Evolutionary conservation across 2,113 vertebrate genomes (phyloP).

Genomic region (Chunga burmeisteri): DNA sequence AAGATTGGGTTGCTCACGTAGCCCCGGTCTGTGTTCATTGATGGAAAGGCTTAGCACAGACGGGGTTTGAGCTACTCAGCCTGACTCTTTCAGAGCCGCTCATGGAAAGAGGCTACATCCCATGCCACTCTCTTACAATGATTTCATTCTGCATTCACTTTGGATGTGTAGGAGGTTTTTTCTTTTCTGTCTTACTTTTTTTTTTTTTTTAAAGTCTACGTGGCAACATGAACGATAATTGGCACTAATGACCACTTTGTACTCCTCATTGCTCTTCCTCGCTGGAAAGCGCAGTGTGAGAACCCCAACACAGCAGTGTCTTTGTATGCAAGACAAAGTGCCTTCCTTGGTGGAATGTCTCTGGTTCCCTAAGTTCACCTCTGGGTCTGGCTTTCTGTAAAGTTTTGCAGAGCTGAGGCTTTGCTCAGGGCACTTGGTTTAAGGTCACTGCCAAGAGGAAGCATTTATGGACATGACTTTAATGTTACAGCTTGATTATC

Average conservation of each 20-base stretch:
- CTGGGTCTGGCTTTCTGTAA: background rate
- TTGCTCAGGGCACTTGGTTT: background rate
- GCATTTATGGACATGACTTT: background rate
- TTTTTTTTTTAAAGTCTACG: background rate
- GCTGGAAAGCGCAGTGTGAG: background rate
- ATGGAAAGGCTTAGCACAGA: background rate
- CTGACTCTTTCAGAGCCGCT: background rate
- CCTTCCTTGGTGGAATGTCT: background rate
- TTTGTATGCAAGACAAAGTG: constrained; percentile 33
- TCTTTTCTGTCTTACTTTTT: background rate
- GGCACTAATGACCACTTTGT: background rate
- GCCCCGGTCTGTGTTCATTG: background rate
- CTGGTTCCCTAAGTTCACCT: background rate
- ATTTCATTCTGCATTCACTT: constrained; percentile 39
- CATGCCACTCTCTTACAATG: background rate
- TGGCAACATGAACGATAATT: background rate
- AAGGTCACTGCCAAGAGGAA: background rate
- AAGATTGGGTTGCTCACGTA: background rate
- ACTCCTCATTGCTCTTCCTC: background rate
- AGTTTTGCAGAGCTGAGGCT: background rate
- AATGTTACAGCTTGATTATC: background rate
- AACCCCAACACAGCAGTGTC: background rate
- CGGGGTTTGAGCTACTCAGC: background rate
- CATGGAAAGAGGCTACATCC: background rate
- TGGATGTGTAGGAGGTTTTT: background rate